A percentile compares a stretch with the other conserved stretches of the same genome.
phyloP scores from a whole-genome alignment of 2,888 invertebrate genomes.

The Lottia scabra region DNA sequence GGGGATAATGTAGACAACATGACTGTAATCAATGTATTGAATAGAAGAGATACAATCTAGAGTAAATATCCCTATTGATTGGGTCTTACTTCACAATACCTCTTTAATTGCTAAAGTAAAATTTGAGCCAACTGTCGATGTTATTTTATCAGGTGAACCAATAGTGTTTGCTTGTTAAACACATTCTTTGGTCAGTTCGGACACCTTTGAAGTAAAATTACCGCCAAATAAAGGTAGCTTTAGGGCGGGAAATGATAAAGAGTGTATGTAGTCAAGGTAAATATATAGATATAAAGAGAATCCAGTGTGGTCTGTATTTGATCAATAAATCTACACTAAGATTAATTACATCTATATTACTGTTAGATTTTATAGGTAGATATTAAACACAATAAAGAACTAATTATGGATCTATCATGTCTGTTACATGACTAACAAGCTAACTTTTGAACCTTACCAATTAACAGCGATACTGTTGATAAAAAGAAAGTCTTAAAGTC shows the following conservation, averaged over 20 bases:
- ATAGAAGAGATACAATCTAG: background rate
- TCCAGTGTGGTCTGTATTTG: background rate
- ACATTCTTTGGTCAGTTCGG: background rate
- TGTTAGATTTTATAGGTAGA: too few relatives aligned
- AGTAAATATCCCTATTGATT: background rate
- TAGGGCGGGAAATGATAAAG: background rate
- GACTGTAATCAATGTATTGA: background rate
- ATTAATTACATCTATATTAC: background rate
- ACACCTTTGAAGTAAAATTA: background rate
- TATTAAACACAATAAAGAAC: too few relatives aligned
- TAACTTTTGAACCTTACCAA: too few relatives aligned
- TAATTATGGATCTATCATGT: too few relatives aligned
- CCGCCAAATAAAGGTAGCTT: background rate
- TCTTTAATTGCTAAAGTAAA: conserved; percentile 1
- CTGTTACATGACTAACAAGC: too few relatives aligned
- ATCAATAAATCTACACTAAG: background rate
- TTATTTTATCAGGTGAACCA: conserved; percentile 1
- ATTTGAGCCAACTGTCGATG: conserved; percentile 1
- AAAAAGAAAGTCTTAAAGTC: too few relatives aligned
- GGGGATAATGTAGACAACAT: background rate
- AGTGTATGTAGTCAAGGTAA: background rate
- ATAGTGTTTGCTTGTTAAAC: background rate
- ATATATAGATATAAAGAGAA: background rate
- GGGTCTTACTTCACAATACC: background rate
- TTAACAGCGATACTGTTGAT: too few relatives aligned